phyloP scores from a whole-genome alignment of 2,113 vertebrate genomes.

The Cichladusa arquata region DNA sequence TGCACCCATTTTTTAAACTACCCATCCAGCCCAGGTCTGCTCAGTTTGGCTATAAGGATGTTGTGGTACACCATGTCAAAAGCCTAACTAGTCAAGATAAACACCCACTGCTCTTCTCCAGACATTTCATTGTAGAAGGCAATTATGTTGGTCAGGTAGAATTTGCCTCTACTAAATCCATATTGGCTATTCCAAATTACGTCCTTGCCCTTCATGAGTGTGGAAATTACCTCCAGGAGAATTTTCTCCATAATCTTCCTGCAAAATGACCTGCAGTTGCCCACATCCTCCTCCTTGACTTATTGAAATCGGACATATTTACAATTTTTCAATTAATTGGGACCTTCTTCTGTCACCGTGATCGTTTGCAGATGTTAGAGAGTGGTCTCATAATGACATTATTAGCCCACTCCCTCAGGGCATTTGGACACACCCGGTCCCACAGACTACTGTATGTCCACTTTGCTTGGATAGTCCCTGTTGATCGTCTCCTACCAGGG shows the following conservation, averaged over 20 bases:
- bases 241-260: not conserved
- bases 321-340: not conserved
- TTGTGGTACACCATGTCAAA: not conserved
- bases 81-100: not conserved
- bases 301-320: not conserved
- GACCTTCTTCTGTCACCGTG: not conserved
- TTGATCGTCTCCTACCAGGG: accelerated
- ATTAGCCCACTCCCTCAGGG: not conserved
- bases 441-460: not conserved
- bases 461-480: not conserved
- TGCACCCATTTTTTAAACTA: not conserved
- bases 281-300: not conserved
- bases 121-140: not conserved
- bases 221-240: not conserved
- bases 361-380: not conserved
- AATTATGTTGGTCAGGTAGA: not conserved
- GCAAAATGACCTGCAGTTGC: not conserved
- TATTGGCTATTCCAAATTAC: not conserved
- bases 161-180: not conserved
- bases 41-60: not conserved
- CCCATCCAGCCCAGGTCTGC: not conserved
- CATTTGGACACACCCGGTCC: not conserved
- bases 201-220: not conserved
- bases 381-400: not conserved
- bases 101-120: not conserved